Evolutionary conservation across 2,888 invertebrate genomes (phyloP).

Genomic region (Bembecia ichneumoniformis): DNA sequence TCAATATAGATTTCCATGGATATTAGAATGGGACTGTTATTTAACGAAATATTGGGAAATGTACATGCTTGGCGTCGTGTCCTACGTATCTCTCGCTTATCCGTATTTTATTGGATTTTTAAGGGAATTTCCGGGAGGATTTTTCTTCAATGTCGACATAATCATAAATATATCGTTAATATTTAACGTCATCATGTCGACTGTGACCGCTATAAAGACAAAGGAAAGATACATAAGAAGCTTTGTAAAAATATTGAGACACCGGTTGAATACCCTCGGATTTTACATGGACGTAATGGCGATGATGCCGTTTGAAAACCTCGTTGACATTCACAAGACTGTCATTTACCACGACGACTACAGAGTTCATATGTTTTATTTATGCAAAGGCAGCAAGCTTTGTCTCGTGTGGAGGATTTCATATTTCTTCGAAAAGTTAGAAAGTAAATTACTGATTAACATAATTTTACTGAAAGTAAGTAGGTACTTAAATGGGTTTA

Average conservation of each 20-base stretch:
- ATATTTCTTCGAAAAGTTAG: slow-evolving; percentile 55
- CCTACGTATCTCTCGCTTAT: slow-evolving; percentile 53
- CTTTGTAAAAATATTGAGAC: slow-evolving; percentile 44
- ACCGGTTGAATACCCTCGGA: slow-evolving; percentile 55
- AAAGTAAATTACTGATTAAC: slow-evolving; percentile 50
- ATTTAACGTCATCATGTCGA: slow-evolving; percentile 52
- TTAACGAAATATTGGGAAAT: slow-evolving; percentile 63
- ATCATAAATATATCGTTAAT: slow-evolving; percentile 48
- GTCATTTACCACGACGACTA: slow-evolving; percentile 47
- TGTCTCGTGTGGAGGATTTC: slow-evolving; percentile 65
- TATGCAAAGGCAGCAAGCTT: slow-evolving; percentile 67
- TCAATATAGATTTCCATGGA: slow-evolving; percentile 56
- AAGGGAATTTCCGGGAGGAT: slow-evolving; percentile 46
- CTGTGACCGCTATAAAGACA: slow-evolving; percentile 59
- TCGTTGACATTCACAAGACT: slow-evolving; percentile 46
- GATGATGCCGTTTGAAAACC: slow-evolving; percentile 62
- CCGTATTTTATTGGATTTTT: slow-evolving; percentile 63
- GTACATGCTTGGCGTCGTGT: slow-evolving; percentile 49
- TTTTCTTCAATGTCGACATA: slow-evolving; percentile 46
- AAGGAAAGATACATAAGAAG: slow-evolving; percentile 48
- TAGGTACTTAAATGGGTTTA: background rate
- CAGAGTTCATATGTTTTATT: slow-evolving; percentile 53
- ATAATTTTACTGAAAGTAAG: slow-evolving; percentile 49
- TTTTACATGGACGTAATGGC: slow-evolving; percentile 67
- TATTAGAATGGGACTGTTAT: slow-evolving; percentile 53